Percentiles rank a stretch among this genome's conserved stretches.
Evolutionary conservation across 2,113 vertebrate genomes (phyloP).

Genomic region (Mesembrinibis cayennensis): DNA sequence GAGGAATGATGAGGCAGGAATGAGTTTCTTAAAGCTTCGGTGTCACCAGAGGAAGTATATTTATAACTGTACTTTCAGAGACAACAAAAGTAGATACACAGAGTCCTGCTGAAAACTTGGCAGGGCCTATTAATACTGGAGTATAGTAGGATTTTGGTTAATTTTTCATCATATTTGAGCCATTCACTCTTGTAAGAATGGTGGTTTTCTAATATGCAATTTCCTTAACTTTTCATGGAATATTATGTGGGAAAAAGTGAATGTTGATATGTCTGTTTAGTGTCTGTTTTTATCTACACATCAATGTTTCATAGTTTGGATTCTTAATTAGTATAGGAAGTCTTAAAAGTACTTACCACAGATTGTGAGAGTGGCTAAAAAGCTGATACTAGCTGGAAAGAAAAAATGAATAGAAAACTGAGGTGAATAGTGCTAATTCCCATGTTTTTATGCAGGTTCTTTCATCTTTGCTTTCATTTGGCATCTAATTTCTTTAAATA

Average conservation of each 20-base stretch:
- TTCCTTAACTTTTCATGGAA: background rate
- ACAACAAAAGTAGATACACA: background rate
- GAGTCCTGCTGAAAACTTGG: background rate
- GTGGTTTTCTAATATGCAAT: background rate
- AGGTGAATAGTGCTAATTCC: background rate
- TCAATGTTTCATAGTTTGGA: background rate
- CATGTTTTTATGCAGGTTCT: background rate
- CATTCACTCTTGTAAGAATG: background rate
- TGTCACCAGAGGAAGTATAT: background rate
- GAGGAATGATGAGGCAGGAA: background rate
- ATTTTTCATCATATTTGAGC: background rate
- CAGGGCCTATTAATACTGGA: background rate
- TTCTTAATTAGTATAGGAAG: background rate
- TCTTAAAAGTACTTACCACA: background rate
- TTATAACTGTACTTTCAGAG: background rate
- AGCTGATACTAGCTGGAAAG: background rate
- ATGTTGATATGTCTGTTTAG: background rate
- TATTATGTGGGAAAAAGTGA: background rate
- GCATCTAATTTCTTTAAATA: background rate
- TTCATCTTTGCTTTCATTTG: background rate
- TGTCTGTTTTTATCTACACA: background rate
- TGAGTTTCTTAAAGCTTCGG: background rate
- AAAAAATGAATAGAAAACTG: background rate
- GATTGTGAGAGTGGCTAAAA: background rate
- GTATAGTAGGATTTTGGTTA: background rate